Base-by-base conservation (phyloP, 1,140 invertebrate species). In the Papilio dardanus region DNA sequence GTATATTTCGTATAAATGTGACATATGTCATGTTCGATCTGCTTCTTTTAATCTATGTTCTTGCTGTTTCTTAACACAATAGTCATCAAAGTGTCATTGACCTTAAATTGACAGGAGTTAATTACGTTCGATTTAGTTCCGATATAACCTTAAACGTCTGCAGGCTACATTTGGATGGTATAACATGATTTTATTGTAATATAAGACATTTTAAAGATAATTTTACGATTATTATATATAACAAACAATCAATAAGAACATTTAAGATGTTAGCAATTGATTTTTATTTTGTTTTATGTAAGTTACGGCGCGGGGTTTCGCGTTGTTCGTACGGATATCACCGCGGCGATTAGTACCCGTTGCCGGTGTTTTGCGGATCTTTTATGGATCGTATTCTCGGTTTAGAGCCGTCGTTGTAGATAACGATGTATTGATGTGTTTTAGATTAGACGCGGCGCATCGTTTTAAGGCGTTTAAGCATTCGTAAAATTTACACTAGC, bases 331-430 rank as follows among this genome's bases (percentile, higher is more conserved):
- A 77, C 77, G 77, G 79, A 77, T 84, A 84, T 83, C 77, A 75
- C 77, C 35, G 69, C 76, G 54, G 74, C 81, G 78, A 87, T 87
- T 88, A 89, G 80, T 80, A 77, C 75, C 79, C 81, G 80, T 78
- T 78, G 80, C 30, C 75, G 75, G 78, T 79, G 71, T 79, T 84
- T 79, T 86, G 84, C 83, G 67, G 79, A 80, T 87, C 86, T 86
- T 89, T 88, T 87, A 89, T 87, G 81, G 84, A 77, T 77, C 86
- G 83, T 89, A 88, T 87, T 84, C 84, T 84, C 82, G 83, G 78
- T 87, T 88, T 87, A 87, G 79, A 80, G 83, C 73, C 74, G 82
- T 81, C 80, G 81, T 84, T 87, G 68, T 76, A 87, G 88, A 89
- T 89, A 89, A 86, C 86, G 82, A 82, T 83, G 24, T 62, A 86